Conservation (phyloP, 2,113 vertebrate genomes). For the Galeopterus variegatus region DNA sequence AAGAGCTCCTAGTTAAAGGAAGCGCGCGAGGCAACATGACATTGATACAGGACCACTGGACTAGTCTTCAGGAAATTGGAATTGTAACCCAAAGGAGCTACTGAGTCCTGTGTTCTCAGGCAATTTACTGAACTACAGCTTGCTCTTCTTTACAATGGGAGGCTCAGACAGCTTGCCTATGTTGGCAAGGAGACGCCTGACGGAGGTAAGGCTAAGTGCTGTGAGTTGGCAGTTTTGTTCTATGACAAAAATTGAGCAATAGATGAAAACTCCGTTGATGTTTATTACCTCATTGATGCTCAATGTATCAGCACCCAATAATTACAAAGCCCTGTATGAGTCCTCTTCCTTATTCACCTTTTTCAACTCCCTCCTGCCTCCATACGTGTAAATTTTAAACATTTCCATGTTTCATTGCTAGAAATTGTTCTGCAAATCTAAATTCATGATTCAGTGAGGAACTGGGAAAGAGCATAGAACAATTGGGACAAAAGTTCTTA, state of each 20-base stretch:
- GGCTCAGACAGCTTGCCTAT: neutral
- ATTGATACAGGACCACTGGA: neutral
- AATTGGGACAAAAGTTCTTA: neutral
- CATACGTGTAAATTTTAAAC: neutral
- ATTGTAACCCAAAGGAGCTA: neutral
- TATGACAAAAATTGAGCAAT: neutral
- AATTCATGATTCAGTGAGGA: neutral
- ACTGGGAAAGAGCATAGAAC: neutral
- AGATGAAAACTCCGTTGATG: neutral
- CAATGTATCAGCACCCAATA: neutral
- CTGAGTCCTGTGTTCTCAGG: neutral
- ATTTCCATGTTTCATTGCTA: conserved; percentile 9
- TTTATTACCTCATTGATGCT: neutral
- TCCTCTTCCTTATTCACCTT: neutral
- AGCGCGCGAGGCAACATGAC: neutral
- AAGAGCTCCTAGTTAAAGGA: neutral
- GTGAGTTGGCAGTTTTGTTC: neutral
- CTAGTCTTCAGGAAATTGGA: neutral
- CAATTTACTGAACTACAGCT: neutral
- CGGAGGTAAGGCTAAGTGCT: neutral
- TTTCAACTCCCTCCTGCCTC: neutral
- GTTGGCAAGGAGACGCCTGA: neutral
- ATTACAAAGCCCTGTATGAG: neutral
- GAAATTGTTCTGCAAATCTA: conserved; percentile 23
- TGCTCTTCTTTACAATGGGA: neutral